These are phyloP conservation scores for Euthynnus affinis DNA, from an alignment of 2,797 vertebrate species.

Conservation along the genomic window DNA sequence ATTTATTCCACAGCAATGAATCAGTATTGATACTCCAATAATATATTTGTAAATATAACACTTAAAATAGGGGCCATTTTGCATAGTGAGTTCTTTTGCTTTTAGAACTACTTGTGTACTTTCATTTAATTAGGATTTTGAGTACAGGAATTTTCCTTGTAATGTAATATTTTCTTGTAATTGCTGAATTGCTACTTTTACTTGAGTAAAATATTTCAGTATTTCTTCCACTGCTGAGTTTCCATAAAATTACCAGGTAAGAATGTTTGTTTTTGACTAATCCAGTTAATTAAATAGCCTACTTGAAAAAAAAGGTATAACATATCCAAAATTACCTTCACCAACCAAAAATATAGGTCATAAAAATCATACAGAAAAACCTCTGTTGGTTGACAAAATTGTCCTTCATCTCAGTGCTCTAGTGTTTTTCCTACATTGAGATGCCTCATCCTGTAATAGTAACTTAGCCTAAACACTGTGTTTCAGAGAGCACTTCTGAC, in stretches of 20 bases:
- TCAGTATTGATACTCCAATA: too few species aligned
- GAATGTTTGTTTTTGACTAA: background rate
- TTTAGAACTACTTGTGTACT: too few species aligned
- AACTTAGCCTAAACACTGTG: background rate
- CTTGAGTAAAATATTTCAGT: background rate
- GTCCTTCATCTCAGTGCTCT: background rate
- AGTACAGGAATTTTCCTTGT: background rate
- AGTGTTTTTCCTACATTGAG: background rate
- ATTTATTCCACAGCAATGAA: too few species aligned
- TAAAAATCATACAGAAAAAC: background rate
- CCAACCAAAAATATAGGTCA: too few species aligned
- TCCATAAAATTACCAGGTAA: background rate
- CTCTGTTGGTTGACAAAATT: too few species aligned
- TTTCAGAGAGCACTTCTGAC: constrained; percentile 3
- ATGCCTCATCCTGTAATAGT: background rate
- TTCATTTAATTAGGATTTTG: too few species aligned
- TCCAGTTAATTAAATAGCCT: background rate
- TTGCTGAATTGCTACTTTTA: background rate
- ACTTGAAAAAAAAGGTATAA: too few species aligned
- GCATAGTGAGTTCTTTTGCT: too few species aligned
- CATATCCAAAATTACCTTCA: too few species aligned
- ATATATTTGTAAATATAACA: too few species aligned
- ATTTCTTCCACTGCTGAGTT: background rate
- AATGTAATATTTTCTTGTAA: background rate
- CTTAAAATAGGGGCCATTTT: too few species aligned